Conservation (phyloP, 1,140 invertebrate genomes). For the Steinernema feltiae region DNA sequence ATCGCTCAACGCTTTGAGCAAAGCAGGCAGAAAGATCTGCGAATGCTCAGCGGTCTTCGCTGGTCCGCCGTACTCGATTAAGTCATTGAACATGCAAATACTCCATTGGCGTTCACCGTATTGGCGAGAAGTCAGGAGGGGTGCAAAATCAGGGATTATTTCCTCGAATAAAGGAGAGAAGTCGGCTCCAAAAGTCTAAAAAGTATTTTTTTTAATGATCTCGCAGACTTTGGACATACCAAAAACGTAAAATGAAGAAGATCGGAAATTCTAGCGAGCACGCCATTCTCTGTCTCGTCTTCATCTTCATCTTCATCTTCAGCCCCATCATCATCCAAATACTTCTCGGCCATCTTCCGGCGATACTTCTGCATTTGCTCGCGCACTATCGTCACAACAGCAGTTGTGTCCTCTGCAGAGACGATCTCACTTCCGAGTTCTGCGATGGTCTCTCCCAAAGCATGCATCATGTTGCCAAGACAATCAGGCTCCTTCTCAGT, state of each 20-base stretch:
- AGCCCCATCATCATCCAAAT: conserved; percentile 43
- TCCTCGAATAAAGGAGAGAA: conserved; percentile 86
- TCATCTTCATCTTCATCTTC: conserved; percentile 47
- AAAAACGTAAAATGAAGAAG: conserved; percentile 54
- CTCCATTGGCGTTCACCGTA: conserved; percentile 95
- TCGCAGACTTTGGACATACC: conserved; percentile 64
- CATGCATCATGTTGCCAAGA: conserved; percentile 76
- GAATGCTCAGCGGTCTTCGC: conserved; percentile 63
- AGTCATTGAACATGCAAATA: conserved; percentile 92
- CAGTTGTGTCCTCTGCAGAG: conserved; percentile 80
- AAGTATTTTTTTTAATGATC: too few species aligned
- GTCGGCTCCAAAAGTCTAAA: conserved; percentile 75
- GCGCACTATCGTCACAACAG: conserved; percentile 91
- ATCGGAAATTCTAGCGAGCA: conserved; percentile 55
- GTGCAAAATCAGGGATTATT: conserved; percentile 77
- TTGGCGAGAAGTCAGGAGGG: conserved; percentile 71
- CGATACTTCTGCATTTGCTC: conserved; percentile 76
- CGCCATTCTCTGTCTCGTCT: conserved; percentile 47
- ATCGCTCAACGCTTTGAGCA: conserved; percentile 72
- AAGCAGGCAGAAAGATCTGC: conserved; percentile 73
- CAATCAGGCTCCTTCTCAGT: conserved; percentile 88
- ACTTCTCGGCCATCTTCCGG: conserved; percentile 18
- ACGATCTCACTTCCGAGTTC: conserved; percentile 79
- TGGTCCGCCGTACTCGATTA: conserved; percentile 70
- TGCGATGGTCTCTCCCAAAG: conserved; percentile 85